These are phyloP conservation scores for Calonectris borealis DNA, from an alignment of 2,113 vertebrate species.

Conservation along the genomic window DNA sequence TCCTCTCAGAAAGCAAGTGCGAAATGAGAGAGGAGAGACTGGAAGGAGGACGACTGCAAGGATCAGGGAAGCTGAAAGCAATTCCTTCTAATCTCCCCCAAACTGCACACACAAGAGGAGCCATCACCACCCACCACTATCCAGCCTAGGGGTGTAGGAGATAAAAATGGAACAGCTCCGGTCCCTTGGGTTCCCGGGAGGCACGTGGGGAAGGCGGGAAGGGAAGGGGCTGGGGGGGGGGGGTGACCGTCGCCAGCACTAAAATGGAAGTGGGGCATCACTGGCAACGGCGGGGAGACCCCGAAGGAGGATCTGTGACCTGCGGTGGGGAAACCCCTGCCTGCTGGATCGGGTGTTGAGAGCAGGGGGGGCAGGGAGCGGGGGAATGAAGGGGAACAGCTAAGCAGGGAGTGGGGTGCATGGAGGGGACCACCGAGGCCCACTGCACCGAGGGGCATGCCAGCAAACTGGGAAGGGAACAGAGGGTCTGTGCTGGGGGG, in stretches of 20 bases:
- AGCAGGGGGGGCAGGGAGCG: neutral
- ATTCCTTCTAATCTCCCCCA: conserved; percentile 55
- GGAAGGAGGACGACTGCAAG: neutral
- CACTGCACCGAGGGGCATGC: too few species aligned
- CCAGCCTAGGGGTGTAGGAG: conserved; percentile 28
- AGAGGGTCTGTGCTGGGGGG: too few species aligned
- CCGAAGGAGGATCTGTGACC: neutral
- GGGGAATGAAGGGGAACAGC: too few species aligned
- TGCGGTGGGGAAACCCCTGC: neutral
- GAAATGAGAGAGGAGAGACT: neutral
- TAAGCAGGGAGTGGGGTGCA: too few species aligned
- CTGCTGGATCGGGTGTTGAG: neutral
- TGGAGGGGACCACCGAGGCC: too few species aligned
- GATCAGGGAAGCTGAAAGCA: conserved; percentile 30
- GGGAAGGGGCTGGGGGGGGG: neutral
- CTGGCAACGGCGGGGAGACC: neutral
- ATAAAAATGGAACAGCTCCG: conserved; percentile 42
- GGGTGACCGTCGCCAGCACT: neutral
- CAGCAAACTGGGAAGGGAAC: too few species aligned
- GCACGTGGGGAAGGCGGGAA: neutral
- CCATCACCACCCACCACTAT: conserved; percentile 24
- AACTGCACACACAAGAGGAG: neutral
- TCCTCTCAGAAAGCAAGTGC: neutral
- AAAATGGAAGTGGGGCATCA: conserved; percentile 23
- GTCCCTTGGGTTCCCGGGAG: conserved; percentile 4